Evolutionary conservation across 2,113 vertebrate species (phyloP), one percentile per base, ranked within the genome.

Genomic region (Pituophis catenifer): DNA sequence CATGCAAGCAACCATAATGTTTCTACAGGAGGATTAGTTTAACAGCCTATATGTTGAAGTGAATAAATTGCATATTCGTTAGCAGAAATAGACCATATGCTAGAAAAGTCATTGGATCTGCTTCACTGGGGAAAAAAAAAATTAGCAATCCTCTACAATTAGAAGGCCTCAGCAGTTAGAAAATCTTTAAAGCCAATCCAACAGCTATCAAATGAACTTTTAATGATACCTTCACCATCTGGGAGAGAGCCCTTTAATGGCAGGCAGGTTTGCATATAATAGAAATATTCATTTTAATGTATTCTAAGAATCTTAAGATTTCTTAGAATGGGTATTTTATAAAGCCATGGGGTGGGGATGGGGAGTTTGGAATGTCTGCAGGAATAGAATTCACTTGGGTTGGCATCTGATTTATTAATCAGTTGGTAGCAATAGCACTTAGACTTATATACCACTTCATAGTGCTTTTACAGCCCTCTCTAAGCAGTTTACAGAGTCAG

Each of bases 131-230:
- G 96, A 97, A 95, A 7, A 21, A 94, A 96, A 50, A 92, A 94
- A 96, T 93, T 95, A 97, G 94, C 94, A 97, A 97, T 93, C 95
- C 88, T 94, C 93, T 59, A 96, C 33, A 54, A 97, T 97, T 95
- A 97, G 94, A 94, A 97, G 97, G 94, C 89, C 95, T 97, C 95
- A 96, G 96, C 97, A 96, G 94, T 97, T 98, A 95, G 96, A 89
- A 95, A 96, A 92, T 92, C 95, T 97, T 97, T 97, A 95, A 96
- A 96, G 96, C 95, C 94, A 96, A 96, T 96, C 97, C 95, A 96
- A 90, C 91, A 93, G 94, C 95, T 97, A 95, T 86, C 97, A 96
- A 97, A 98, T 97, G 97, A 97, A 98, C 96, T 97, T 98, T 98
- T 98, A 97, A 98, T 97, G 95, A 98, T 95, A 96, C 94, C 93